Evolutionary conservation across 1,140 invertebrate genomes (phyloP).

Genomic region (Drosophila tsacasi): DNA sequence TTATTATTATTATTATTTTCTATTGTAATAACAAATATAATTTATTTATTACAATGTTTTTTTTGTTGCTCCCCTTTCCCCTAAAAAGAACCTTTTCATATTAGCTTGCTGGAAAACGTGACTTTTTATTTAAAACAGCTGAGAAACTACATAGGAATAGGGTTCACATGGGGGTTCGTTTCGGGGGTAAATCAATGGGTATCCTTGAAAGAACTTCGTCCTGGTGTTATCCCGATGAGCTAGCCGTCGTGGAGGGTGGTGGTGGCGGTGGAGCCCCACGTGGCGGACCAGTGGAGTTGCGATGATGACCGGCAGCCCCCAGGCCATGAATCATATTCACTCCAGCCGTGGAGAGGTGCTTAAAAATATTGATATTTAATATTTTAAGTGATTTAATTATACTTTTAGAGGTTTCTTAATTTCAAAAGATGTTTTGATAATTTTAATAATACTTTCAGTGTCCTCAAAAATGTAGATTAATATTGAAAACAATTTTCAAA

Average conservation of each 20-base stretch:
- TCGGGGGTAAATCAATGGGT: neutral
- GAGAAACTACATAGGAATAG: neutral
- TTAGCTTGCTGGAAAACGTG: constrained; percentile 1
- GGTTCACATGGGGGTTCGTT: neutral
- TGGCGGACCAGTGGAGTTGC: constrained; percentile 35
- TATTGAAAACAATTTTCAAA: no score
- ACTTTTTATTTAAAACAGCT: constrained; percentile 11
- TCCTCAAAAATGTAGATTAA: no score
- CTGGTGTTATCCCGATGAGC: constrained; percentile 32
- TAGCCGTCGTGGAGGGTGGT: constrained; percentile 43
- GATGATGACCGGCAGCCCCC: constrained; percentile 20
- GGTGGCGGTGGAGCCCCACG: constrained; percentile 42
- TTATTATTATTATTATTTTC: no score
- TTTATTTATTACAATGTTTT: no score
- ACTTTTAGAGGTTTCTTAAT: neutral
- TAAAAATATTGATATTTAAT: neutral
- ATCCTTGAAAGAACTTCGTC: no score
- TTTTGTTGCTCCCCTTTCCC: no score
- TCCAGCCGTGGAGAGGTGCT: constrained; percentile 42
- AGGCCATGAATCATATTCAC: constrained; percentile 8
- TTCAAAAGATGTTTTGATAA: neutral
- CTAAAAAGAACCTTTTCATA: neutral
- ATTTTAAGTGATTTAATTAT: neutral
- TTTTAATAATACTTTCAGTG: neutral
- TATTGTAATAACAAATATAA: no score